phyloP scores from a whole-genome alignment of 2,113 vertebrate species.

The Oostethus manadensis region DNA sequence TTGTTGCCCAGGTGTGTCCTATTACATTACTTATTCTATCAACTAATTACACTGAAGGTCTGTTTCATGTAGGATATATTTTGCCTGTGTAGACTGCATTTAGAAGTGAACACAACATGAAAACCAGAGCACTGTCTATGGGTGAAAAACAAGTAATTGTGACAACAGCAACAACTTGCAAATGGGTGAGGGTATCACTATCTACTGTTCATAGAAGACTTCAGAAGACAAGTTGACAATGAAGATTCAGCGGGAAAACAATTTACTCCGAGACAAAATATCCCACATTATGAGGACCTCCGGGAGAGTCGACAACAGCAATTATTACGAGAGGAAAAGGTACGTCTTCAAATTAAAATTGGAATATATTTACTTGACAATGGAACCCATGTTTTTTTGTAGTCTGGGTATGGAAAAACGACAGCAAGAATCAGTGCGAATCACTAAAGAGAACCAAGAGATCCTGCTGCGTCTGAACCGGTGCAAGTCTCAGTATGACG shows the following conservation, averaged over 20 bases:
- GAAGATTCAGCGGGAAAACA: conserved; percentile 68
- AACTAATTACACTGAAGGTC: too few relatives aligned
- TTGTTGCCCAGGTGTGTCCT: background rate
- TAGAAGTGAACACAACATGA: too few relatives aligned
- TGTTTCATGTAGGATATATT: too few relatives aligned
- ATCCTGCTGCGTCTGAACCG: conserved; percentile 60
- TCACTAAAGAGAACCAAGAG: conserved; percentile 63
- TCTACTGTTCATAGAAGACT: background rate
- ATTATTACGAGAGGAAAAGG: conserved; percentile 63
- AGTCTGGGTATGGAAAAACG: conserved; percentile 62
- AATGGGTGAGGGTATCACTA: too few relatives aligned
- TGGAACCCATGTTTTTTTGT: background rate
- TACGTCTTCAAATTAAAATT: conserved; percentile 23
- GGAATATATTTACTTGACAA: background rate
- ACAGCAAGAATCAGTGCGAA: conserved; percentile 59
- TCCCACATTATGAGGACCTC: conserved; percentile 65
- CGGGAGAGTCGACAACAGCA: conserved; percentile 59
- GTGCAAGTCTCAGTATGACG: conserved; percentile 55
- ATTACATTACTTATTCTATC: too few relatives aligned
- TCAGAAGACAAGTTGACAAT: conserved; percentile 59
- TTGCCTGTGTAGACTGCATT: too few relatives aligned
- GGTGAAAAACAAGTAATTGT: too few relatives aligned
- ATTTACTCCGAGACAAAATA: conserved; percentile 69
- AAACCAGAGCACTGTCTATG: too few relatives aligned
- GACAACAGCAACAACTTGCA: too few relatives aligned